Base-by-base conservation (phyloP, 2,888 invertebrate species). In the Acleris literana region DNA sequence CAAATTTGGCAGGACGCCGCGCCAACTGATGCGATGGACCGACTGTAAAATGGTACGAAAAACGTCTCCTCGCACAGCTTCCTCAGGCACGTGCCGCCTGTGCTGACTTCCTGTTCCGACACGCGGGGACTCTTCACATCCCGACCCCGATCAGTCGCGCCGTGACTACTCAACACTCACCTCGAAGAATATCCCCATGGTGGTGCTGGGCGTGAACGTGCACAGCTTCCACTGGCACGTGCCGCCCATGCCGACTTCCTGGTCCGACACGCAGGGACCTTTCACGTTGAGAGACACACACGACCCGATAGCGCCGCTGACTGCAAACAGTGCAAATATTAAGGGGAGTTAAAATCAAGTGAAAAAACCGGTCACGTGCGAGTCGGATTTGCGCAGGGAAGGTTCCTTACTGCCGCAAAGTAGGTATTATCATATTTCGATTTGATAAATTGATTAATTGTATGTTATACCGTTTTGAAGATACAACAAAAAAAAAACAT, bases 151-250 rank as follows among this genome's bases (percentile, higher is more conserved):
- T 5, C 9, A 6, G 20, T 17, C 53, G 57, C 60, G 22, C 22
- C 25, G 25, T 25, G 25, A 25, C 25, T 25, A 25, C 25, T 5
- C 25, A 25, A 25, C 25, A 25, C 5, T 25, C 0, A 92, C 93
- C 93, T 99, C 99, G 88, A 99, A 99, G 93, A 99, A 98, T 75
- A 99, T 94, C 5, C 97, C 97, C 81, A 98, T 95, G 0, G 99
- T 99, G 17, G 97, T 96, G 80, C 97, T 97, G 0, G 99, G 99
- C 52, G 95, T 97, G 25, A 99, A 93, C 0, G 98, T 96, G 87
- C 99, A 99, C 93, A 99, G 95, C 90, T 99, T 99, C 99, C 99
- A 99, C 82, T 99, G 98, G 68, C 97, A 97, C 0, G 99, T 99
- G 75, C 97, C 98, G 43, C 99, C 99, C 92, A 99, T 96, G 63